Evolutionary conservation across 1,140 invertebrate species (phyloP), one percentile per base, ranked within the genome.

Genomic region (Aplysia californica): DNA sequence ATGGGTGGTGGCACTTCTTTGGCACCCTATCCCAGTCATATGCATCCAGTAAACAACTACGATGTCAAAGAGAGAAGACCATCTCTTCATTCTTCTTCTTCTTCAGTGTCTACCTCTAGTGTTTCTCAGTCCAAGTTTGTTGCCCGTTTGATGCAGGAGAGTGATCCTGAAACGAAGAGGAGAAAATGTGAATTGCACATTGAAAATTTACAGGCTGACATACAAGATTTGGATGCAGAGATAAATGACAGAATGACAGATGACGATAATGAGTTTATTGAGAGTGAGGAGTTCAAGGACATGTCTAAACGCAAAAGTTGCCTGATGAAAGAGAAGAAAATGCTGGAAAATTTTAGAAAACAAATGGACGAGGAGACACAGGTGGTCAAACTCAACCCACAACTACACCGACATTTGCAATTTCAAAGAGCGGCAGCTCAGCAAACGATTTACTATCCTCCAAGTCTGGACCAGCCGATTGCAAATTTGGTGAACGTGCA

Each of bases 151-250:
- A 31, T 82, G 67, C 69, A 74, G 23, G 78, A 78, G 26, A 71
- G 65, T 10, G 79, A 83, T 69, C 44, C 77, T 55, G 66, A 85
- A 44, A 80, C 77, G 72, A 74, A 79, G 39, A 76, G 64, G 29
- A 59, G 79, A 38, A 83, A 81, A 70, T 74, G 79, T 59, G 80
- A 81, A 6, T 77, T 79, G 20, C 55, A 77, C 64, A 68, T 85
- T 18, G 71, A 72, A 29, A 64, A 76, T 2, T 18, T 84, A 15
- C 55, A 70, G 2, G 78, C 80, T 72, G 81, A 84, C 67, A 78
- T 85, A 21, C 50, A 76, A 20, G 70, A 79, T 15, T 67, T 84
- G n/a, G 83, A 85, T 18, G 31, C 36, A 2, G 64, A 73, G 33
- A 77, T 82, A 3, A 78, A 82, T n/a, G 44, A 44, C 31, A n/a